These are phyloP conservation scores for Rhyacophila brunnea DNA, from an alignment of 1,140 invertebrate genomes.

Conservation along the genomic window DNA sequence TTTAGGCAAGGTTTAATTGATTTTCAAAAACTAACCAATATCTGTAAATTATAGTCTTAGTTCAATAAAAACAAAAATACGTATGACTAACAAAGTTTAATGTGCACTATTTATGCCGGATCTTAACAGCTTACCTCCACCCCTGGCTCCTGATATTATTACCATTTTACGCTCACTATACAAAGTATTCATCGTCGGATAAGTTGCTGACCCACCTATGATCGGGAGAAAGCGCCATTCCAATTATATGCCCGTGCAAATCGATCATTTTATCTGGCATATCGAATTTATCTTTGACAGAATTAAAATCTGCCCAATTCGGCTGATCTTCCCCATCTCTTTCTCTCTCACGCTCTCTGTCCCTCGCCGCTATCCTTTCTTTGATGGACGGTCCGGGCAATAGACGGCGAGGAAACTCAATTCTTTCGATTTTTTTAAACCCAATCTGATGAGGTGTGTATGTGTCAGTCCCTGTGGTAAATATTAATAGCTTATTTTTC, in stretches of 20 bases:
- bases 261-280: conserved; percentile 82
- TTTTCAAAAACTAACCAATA: too few species aligned
- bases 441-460: conserved; percentile 88
- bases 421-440: conserved; percentile 75
- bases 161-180: too few species aligned
- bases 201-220: conserved; percentile 60
- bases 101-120: too few species aligned
- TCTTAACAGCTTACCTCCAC: too few species aligned
- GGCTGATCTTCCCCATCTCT: conserved; percentile 40
- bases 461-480: conserved; percentile 81
- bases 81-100: too few species aligned
- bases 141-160: too few species aligned
- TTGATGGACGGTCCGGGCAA: conserved; percentile 68
- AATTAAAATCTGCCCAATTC: conserved; percentile 69
- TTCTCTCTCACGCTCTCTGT: conserved; percentile 54
- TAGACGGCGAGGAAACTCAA: conserved; percentile 68
- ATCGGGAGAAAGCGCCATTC: conserved; percentile 85
- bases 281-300: conserved; percentile 73
- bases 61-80: too few species aligned
- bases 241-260: conserved; percentile 86
- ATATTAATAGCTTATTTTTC: conserved; percentile 64
- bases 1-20: too few species aligned
- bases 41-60: too few species aligned
- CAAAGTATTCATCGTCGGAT: too few species aligned
- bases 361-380: conserved; percentile 63